Percentiles rank a stretch among this genome's conserved stretches.
Evolutionary conservation across 1,140 invertebrate species (phyloP).

Genomic region (Papilio aristodemus): DNA sequence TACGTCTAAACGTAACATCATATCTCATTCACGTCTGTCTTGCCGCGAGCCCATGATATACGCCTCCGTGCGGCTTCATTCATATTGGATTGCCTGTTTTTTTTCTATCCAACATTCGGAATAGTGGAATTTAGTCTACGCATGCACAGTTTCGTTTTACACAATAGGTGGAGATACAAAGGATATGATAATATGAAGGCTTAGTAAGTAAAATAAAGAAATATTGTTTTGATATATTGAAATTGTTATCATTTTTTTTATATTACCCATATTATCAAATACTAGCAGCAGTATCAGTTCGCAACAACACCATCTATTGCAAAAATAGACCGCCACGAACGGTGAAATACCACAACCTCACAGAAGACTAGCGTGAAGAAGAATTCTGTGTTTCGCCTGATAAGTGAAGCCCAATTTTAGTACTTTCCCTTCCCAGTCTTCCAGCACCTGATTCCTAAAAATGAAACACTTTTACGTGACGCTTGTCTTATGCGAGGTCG

Average conservation of each 20-base stretch:
- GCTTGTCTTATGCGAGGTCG: too few species aligned
- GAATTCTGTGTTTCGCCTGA: too few species aligned
- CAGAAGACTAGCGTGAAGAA: too few species aligned
- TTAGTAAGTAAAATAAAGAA: neutral
- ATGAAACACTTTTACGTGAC: too few species aligned
- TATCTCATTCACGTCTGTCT: constrained; percentile 67
- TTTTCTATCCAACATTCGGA: constrained; percentile 29
- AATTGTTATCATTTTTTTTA: neutral
- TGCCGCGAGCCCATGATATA: constrained; percentile 50
- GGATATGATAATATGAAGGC: neutral
- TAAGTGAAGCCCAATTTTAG: too few species aligned
- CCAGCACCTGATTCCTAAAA: too few species aligned
- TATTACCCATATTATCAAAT: too few species aligned
- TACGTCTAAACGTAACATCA: constrained; percentile 41
- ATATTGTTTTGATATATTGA: neutral
- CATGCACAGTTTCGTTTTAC: neutral
- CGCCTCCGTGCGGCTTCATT: constrained; percentile 39
- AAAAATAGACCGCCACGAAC: too few species aligned
- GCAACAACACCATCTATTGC: too few species aligned
- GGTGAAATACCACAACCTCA: too few species aligned
- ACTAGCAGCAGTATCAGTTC: too few species aligned
- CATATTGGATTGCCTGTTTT: constrained; percentile 42
- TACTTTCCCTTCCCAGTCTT: too few species aligned
- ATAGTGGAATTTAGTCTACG: constrained; percentile 20
- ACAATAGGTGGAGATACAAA: neutral